Conservation (phyloP, 2,888 invertebrate genomes). For the Prosopocoilus inquinatus region DNA sequence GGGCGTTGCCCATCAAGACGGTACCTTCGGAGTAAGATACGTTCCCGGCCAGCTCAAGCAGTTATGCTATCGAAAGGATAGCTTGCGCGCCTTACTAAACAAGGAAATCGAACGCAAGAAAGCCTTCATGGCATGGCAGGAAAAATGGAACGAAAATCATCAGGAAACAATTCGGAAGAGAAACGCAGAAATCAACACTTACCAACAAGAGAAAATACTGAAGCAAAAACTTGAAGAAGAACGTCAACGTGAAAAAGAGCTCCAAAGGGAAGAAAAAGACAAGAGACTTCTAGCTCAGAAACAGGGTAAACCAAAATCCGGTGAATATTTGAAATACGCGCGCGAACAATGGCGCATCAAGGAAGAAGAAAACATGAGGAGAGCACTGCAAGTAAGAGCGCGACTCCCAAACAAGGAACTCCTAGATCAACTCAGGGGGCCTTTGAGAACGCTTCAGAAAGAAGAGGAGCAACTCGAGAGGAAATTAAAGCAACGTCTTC, state of each 20-base stretch:
- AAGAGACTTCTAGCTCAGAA: constrained; percentile 15
- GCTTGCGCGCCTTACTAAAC: constrained; percentile 51
- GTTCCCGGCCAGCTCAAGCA: constrained; percentile 22
- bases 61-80: background rate
- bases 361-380: constrained; percentile 64
- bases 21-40: constrained; percentile 64
- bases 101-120: constrained; percentile 57
- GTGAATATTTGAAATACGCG: constrained; percentile 40
- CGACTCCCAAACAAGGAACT: constrained; percentile 58
- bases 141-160: constrained; percentile 55
- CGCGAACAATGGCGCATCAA: constrained; percentile 62
- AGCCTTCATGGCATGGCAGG: constrained; percentile 61
- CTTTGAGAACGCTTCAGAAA: constrained; percentile 58
- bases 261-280: constrained; percentile 28
- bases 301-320: constrained; percentile 22
- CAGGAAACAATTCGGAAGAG: constrained; percentile 44
- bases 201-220: constrained; percentile 25
- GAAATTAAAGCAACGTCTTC: constrained; percentile 58
- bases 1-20: constrained; percentile 68
- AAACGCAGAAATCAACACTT: constrained; percentile 42
- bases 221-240: constrained; percentile 17
- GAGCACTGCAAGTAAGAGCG: constrained; percentile 63
- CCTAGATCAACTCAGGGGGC: constrained; percentile 60
- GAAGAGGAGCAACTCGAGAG: constrained; percentile 59
- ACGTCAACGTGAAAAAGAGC: constrained; percentile 23